phyloP scores from a whole-genome alignment of 2,113 vertebrate species.

The Alouatta palliata region DNA sequence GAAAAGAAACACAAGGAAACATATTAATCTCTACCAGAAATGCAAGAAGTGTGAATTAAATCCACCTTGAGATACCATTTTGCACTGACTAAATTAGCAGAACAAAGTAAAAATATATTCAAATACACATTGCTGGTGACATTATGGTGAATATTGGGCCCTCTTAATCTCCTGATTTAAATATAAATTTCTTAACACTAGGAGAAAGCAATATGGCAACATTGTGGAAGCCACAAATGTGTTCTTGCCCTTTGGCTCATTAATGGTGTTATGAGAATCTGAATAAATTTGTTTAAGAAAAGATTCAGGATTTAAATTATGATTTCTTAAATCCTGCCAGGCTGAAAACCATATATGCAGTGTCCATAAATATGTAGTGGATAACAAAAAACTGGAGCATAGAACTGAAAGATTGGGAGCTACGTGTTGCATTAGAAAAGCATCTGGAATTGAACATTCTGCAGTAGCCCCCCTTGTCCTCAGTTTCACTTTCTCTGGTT shows the following conservation, averaged over 20 bases:
- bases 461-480: background rate
- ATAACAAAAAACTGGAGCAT: background rate
- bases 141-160: slow-evolving; percentile 17
- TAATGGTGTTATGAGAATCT: background rate
- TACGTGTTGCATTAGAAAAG: background rate
- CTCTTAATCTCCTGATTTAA: slow-evolving; percentile 43
- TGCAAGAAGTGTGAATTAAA: slow-evolving; percentile 57
- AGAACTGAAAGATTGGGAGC: background rate
- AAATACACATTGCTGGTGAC: slow-evolving; percentile 43
- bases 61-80: slow-evolving; percentile 62
- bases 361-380: background rate
- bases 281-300: slow-evolving; percentile 41
- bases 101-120: slow-evolving; percentile 66
- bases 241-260: background rate
- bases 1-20: slow-evolving; percentile 37
- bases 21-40: slow-evolving; percentile 59
- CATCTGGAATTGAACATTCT: background rate
- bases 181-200: slow-evolving; percentile 34
- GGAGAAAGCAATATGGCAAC: background rate
- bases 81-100: slow-evolving; percentile 67
- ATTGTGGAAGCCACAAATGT: background rate
- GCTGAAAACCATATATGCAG: background rate
- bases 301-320: slow-evolving; percentile 24
- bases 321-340: background rate
- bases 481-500: background rate